These are phyloP conservation scores for Chrysina gloriosa DNA, from an alignment of 2,888 invertebrate species.

Conservation along the genomic window DNA sequence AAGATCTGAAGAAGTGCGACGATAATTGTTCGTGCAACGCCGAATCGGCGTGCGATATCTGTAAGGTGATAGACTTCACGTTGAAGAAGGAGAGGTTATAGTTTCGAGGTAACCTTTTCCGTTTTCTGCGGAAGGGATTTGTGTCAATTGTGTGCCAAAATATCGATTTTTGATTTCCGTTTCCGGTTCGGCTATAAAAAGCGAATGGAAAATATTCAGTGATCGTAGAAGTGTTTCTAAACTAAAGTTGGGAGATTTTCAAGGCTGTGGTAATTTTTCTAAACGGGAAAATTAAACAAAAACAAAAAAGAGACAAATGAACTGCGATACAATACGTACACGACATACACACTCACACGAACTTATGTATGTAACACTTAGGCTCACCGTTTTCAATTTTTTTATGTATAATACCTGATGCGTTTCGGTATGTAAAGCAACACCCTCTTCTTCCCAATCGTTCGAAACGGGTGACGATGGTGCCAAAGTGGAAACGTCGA, in stretches of 20 bases:
- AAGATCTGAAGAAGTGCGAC: conserved; percentile 63
- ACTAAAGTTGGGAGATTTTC: conserved; percentile 7
- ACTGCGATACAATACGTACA: too few species aligned
- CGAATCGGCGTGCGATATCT: conserved; percentile 63
- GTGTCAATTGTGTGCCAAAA: conserved; percentile 26
- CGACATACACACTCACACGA: not conserved
- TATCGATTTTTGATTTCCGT: not conserved
- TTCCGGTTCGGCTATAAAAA: too few species aligned
- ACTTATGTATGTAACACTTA: not conserved
- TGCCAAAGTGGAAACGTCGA: not conserved
- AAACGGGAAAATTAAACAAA: conserved; percentile 5
- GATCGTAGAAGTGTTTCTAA: not conserved
- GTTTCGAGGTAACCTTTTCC: conserved; percentile 38
- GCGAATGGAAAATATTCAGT: too few species aligned
- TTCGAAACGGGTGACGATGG: not conserved
- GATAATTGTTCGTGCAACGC: conserved; percentile 63
- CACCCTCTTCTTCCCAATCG: too few species aligned
- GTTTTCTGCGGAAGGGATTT: not conserved
- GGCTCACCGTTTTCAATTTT: not conserved
- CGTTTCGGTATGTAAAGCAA: not conserved
- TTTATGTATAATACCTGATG: not conserved
- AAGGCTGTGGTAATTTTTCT: conserved; percentile 41
- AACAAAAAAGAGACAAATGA: not conserved
- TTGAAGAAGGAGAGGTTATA: conserved; percentile 63
- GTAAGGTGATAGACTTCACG: conserved; percentile 64